Evolutionary conservation across 1,140 invertebrate genomes (phyloP).

Genomic region (Mylabris phalerata): DNA sequence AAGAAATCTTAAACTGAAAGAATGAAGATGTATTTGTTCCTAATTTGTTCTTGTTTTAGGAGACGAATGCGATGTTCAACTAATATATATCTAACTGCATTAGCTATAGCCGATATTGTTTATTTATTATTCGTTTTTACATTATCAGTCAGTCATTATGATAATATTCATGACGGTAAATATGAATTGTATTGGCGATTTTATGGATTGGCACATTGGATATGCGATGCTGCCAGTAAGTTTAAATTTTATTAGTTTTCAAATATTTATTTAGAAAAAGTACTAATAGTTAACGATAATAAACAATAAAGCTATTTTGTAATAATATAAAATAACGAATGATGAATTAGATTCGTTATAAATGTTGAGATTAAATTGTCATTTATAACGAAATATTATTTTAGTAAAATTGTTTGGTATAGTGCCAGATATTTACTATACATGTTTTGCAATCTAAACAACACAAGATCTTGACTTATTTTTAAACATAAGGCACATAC

Average conservation of each 20-base stretch:
- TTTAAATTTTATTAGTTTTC: constrained; percentile 12
- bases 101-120: constrained; percentile 65
- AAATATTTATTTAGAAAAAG: not conserved
- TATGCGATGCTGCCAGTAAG: constrained; percentile 58
- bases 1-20: too few species aligned
- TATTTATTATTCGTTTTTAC: constrained; percentile 62
- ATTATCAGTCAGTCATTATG: constrained; percentile 57
- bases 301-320: too few species aligned
- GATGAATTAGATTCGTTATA: too few species aligned
- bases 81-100: constrained; percentile 65
- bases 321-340: too few species aligned
- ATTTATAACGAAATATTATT: constrained; percentile 3
- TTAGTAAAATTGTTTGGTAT: not conserved
- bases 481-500: too few species aligned
- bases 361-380: too few species aligned
- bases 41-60: constrained; percentile 33
- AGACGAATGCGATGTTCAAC: constrained; percentile 69
- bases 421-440: not conserved
- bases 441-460: too few species aligned
- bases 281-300: too few species aligned
- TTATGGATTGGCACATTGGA: constrained; percentile 51
- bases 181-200: constrained; percentile 48
- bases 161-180: constrained; percentile 42
- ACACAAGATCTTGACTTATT: too few species aligned
- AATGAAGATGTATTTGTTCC: too few species aligned